Evolutionary conservation across 2,888 invertebrate species (phyloP).

Genomic region (Sminthurides aquaticus): DNA sequence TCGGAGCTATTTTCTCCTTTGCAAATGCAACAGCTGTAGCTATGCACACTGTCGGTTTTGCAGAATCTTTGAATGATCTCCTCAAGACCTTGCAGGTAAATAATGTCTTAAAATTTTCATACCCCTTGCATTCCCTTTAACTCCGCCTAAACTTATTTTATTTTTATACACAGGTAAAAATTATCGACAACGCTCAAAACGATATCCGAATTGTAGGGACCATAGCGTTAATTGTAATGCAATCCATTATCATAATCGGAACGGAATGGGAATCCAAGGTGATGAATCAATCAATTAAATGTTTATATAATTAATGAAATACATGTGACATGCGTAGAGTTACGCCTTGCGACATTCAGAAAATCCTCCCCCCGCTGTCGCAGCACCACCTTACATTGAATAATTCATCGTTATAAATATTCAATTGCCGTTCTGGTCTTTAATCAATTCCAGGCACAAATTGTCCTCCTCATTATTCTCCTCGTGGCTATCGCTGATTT

Average conservation of each 20-base stretch:
- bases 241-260: conserved; percentile 61
- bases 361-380: too few species aligned
- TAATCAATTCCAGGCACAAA: conserved; percentile 62
- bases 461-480: conserved; percentile 73
- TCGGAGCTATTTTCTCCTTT: conserved; percentile 57
- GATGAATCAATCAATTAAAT: background rate
- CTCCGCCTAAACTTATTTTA: background rate
- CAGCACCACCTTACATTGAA: too few species aligned
- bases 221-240: conserved; percentile 44
- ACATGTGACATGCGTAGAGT: conserved; percentile 2
- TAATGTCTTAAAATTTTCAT: too few species aligned
- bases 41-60: conserved; percentile 59
- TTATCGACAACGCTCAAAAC: conserved; percentile 67
- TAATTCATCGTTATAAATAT: too few species aligned
- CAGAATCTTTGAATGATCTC: conserved; percentile 52
- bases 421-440: too few species aligned
- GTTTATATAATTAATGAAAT: too few species aligned
- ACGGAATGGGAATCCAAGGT: conserved; percentile 96
- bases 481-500: conserved; percentile 80
- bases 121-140: background rate
- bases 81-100: conserved; percentile 48
- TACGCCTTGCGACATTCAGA: too few species aligned
- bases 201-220: conserved; percentile 76
- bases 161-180: conserved; percentile 59
- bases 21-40: conserved; percentile 57